Percentiles rank a stretch among this genome's conserved stretches.
phyloP scores from a whole-genome alignment of 2,888 invertebrate genomes.

The Oligia latruncula region DNA sequence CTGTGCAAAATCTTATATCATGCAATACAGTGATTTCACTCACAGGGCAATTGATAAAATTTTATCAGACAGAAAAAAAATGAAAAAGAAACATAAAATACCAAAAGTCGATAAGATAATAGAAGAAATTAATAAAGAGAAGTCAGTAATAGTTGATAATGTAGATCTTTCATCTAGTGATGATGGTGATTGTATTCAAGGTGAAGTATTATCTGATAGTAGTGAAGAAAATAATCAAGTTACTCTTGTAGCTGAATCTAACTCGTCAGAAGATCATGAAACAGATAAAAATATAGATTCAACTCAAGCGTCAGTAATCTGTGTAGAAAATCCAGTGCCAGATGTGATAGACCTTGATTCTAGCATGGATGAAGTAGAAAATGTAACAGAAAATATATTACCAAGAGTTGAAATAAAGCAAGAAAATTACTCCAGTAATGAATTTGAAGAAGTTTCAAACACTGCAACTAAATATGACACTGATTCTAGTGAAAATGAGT shows the following conservation, averaged over 20 bases:
- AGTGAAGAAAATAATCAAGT: constrained; percentile 62
- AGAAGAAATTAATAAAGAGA: constrained; percentile 81
- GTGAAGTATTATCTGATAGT: constrained; percentile 73
- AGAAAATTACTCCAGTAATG: constrained; percentile 47
- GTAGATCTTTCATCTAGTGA: constrained; percentile 81
- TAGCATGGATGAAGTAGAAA: constrained; percentile 71
- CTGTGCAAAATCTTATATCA: constrained; percentile 93
- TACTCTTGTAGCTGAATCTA: constrained; percentile 42
- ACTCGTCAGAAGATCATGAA: constrained; percentile 36
- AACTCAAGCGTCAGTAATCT: constrained; percentile 78
- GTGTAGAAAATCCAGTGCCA: constrained; percentile 72
- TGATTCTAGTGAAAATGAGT: constrained; percentile 87
- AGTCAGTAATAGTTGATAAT: constrained; percentile 80
- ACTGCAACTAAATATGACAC: constrained; percentile 62
- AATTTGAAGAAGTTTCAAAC: constrained; percentile 44
- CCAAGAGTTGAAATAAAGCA: constrained; percentile 37
- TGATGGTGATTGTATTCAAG: constrained; percentile 79
- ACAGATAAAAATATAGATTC: constrained; percentile 63
- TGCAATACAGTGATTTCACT: constrained; percentile 94
- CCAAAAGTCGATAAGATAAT: constrained; percentile 79
- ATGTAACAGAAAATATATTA: constrained; percentile 8
- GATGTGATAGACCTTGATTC: constrained; percentile 79
- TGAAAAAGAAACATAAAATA: constrained; percentile 72
- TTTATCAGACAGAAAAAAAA: constrained; percentile 75
- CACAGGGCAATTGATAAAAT: constrained; percentile 92